Conservation (phyloP, 2,113 vertebrate genomes). For the Callaeas wilsoni region DNA sequence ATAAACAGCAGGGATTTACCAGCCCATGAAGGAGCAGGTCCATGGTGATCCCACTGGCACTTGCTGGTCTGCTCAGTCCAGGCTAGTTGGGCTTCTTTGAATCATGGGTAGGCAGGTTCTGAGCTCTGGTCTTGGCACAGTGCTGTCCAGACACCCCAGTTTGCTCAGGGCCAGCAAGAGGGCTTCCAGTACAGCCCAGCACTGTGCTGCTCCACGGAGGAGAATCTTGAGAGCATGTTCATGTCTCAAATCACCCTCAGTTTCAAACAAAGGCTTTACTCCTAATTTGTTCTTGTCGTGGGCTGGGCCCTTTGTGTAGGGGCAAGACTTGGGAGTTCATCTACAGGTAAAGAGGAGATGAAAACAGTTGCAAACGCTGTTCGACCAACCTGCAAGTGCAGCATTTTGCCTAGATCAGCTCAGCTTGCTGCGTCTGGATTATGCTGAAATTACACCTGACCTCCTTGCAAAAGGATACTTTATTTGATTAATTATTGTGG, state of each 20-base stretch:
- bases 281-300: background rate
- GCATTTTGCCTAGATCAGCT: background rate
- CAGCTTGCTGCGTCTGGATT: background rate
- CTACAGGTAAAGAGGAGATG: background rate
- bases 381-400: background rate
- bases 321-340: background rate
- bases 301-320: background rate
- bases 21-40: background rate
- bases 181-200: background rate
- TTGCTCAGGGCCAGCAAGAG: background rate
- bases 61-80: background rate
- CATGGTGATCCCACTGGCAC: background rate
- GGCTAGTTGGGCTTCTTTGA: background rate
- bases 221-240: background rate
- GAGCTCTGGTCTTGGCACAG: background rate
- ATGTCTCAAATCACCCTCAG: background rate
- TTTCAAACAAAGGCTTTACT: background rate
- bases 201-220: background rate
- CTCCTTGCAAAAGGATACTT: constrained; percentile 18
- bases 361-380: background rate
- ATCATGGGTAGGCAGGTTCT: background rate
- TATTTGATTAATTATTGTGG: constrained; percentile 38
- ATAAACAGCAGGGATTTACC: background rate
- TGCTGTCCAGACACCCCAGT: background rate
- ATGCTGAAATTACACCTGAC: constrained; percentile 48